Base-by-base conservation (phyloP, 37 sponge, comb jelly and placozoan species). In the Mnemiopsis leidyi region DNA sequence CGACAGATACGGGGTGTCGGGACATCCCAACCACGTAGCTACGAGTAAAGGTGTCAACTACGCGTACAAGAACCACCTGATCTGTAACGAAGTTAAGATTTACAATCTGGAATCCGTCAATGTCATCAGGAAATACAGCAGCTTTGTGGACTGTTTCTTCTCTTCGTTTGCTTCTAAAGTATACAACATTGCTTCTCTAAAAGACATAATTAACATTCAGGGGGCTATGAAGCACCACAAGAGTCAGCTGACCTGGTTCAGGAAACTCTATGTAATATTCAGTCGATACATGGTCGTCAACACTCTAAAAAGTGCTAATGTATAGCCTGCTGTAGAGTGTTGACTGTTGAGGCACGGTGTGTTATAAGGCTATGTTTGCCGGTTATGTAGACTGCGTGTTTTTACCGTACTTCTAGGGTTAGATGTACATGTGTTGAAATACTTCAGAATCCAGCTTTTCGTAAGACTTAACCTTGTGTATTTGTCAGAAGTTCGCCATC, bases 221-320 rank as follows among this genome's bases (percentile, higher is more conserved):
- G 85, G 28, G 38, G 97, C 96, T 20, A 96, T 96, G 23, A 73
- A 21, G 75, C 92, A 23, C 13, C 61, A 48, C 61, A 13, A 13
- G 96, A 98, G 69, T 9, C 36, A 0, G 95, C 94, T 33, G 97
- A 97, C 83, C 21, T 98, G 98, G 98, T 98, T 95, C 88, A 94
- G 98, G n/a, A 92, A 37, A 20, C 92, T 98, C 0, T 96, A 96
- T 68, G 76, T 95, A 23, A 35, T 93, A 2, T 96, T 96, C 93
- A 96, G 97, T 30, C 69, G 97, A 3, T 98, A 98, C 88, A 94
- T 96, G 94, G 68, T 94, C 34, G 71, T 95, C 32, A 98, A 98
- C 92, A 93, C 96, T 0, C 95, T n/a, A n/a, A n/a, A n/a, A n/a
- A n/a, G n/a, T n/a, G n/a, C n/a, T n/a, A n/a, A n/a, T n/a, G n/a